Conservation (phyloP, 2,888 invertebrate species). For the Chironomus riparius region DNA sequence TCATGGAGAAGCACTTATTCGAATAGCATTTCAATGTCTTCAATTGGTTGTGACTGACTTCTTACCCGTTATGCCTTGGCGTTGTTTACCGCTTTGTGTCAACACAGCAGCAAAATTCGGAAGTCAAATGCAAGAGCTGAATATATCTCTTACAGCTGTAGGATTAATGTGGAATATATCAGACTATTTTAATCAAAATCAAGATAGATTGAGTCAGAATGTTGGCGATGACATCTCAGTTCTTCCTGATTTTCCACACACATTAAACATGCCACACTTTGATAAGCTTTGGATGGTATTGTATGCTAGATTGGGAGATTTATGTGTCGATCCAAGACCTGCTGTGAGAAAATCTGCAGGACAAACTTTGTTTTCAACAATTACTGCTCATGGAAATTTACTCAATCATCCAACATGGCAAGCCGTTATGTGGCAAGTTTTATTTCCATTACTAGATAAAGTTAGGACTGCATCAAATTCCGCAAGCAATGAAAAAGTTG, state of each 20-base stretch:
- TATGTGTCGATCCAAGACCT: slow-evolving; percentile 91
- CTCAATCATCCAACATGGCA: slow-evolving; percentile 87
- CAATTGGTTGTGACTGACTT: slow-evolving; percentile 93
- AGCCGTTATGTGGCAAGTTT: slow-evolving; percentile 86
- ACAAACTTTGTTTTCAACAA: slow-evolving; percentile 95
- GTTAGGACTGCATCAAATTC: slow-evolving; percentile 62
- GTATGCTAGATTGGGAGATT: slow-evolving; percentile 74
- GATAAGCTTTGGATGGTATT: slow-evolving; percentile 96
- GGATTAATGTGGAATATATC: slow-evolving; percentile 99
- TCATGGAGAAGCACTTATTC: slow-evolving; percentile 84
- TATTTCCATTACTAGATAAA: slow-evolving; percentile 90
- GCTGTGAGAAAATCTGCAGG: slow-evolving; percentile 95
- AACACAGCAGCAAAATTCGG: slow-evolving; percentile 94
- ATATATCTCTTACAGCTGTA: slow-evolving; percentile 93
- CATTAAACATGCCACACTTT: slow-evolving; percentile 75
- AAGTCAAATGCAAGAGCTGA: slow-evolving; percentile 89
- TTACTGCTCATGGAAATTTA: slow-evolving; percentile 88
- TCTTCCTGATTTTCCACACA: slow-evolving; percentile 74
- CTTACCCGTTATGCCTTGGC: slow-evolving; percentile 82
- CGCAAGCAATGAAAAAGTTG: slow-evolving; percentile 61
- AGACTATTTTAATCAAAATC: slow-evolving; percentile 93
- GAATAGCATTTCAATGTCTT: slow-evolving; percentile 91
- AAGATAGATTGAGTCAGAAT: slow-evolving; percentile 68
- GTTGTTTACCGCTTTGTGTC: slow-evolving; percentile 81
- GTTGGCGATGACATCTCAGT: slow-evolving; percentile 65